A percentile compares a stretch with the other conserved stretches of the same genome.
These are phyloP conservation scores for Ageneiosus marmoratus DNA, from an alignment of 2,113 vertebrate genomes.

Conservation along the genomic window DNA sequence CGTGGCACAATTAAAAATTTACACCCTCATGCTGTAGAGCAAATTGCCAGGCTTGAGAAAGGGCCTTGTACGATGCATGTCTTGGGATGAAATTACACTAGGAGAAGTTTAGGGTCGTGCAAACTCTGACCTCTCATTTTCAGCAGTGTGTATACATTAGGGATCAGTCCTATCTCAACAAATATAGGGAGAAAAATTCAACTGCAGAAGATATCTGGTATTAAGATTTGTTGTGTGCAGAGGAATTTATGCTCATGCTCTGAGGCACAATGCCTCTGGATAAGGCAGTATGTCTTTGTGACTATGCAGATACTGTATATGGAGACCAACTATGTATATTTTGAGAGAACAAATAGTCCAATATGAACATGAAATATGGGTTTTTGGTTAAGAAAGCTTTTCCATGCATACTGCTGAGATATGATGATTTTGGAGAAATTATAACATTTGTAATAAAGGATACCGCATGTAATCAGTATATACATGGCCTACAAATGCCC, in stretches of 20 bases:
- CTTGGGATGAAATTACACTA: slow-evolving; percentile 61
- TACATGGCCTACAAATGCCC: not conserved
- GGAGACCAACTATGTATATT: not conserved
- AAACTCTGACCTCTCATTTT: slow-evolving; percentile 60
- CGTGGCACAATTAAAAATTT: slow-evolving; percentile 74
- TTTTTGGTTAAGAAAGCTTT: not conserved
- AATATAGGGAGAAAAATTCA: slow-evolving; percentile 58
- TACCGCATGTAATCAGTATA: not conserved
- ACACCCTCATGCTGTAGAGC: slow-evolving; percentile 67
- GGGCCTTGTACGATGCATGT: slow-evolving; percentile 64
- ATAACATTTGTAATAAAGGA: not conserved
- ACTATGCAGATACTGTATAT: slow-evolving; percentile 29
- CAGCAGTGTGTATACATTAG: slow-evolving; percentile 45
- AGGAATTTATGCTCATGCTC: slow-evolving; percentile 31
- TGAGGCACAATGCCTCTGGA: slow-evolving; percentile 32
- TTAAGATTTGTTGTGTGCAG: slow-evolving; percentile 42
- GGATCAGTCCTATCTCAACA: slow-evolving; percentile 58
- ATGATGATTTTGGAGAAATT: not conserved
- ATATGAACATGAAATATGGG: slow-evolving; percentile 32
- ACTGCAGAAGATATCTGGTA: slow-evolving; percentile 55
- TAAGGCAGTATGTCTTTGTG: slow-evolving; percentile 38
- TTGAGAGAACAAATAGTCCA: slow-evolving; percentile 31
- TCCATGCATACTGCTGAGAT: not conserved
- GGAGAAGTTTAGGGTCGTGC: slow-evolving; percentile 48
- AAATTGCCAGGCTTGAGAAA: slow-evolving; percentile 68